Evolutionary conservation across 2,888 invertebrate genomes (phyloP).

Genomic region (Dryomyza anilis): DNA sequence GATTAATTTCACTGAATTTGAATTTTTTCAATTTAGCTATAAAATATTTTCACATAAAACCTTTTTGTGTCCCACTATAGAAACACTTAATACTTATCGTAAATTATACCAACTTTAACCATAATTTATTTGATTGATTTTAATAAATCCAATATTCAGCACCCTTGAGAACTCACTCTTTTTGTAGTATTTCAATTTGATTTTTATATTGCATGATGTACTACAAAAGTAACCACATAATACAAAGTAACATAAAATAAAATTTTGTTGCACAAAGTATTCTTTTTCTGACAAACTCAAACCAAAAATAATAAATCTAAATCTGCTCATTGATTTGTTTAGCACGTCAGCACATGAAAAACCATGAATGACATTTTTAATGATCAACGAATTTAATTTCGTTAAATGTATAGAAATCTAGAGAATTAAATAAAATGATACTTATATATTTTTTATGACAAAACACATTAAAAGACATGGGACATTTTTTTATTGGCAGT

Average conservation of each 20-base stretch:
- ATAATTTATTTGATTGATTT: slow-evolving; percentile 31
- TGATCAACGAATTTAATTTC: slow-evolving; percentile 8
- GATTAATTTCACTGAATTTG: neutral
- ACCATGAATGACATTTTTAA: neutral
- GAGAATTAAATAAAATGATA: too few species aligned
- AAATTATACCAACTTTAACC: slow-evolving; percentile 7
- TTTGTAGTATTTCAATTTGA: slow-evolving; percentile 33
- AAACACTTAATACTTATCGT: neutral
- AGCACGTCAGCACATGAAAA: slow-evolving; percentile 42
- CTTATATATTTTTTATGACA: neutral
- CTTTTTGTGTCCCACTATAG: neutral
- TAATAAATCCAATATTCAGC: slow-evolving; percentile 12
- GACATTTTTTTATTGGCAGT: slow-evolving; percentile 2
- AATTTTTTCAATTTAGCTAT: neutral
- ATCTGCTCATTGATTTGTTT: slow-evolving; percentile 51
- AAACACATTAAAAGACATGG: neutral
- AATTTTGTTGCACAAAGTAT: slow-evolving; percentile 48
- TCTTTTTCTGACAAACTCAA: slow-evolving; percentile 33
- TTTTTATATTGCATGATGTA: too few species aligned
- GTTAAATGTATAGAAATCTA: too few species aligned
- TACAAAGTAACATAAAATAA: slow-evolving; percentile 49
- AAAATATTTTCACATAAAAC: neutral
- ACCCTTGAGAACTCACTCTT: neutral
- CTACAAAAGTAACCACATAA: too few species aligned
- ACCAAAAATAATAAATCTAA: slow-evolving; percentile 38